Evolutionary conservation across 2,888 invertebrate genomes (phyloP).

Genomic region (Drosophila multiciliata): DNA sequence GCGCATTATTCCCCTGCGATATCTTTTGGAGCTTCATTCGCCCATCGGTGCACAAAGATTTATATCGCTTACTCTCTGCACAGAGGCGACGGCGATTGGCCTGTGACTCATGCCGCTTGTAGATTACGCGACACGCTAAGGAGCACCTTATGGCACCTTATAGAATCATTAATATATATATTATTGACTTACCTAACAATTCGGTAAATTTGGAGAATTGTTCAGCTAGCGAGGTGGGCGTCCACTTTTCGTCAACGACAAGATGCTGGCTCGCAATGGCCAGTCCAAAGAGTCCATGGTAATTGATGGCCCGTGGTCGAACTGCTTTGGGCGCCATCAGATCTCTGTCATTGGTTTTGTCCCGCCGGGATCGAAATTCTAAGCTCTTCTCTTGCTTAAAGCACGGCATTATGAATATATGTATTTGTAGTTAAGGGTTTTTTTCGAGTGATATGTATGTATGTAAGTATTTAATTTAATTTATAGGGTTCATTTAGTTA

Average conservation of each 20-base stretch:
- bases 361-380: conserved; percentile 37
- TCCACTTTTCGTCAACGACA: conserved; percentile 82
- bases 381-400: conserved; percentile 49
- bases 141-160: background rate
- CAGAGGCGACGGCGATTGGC: conserved; percentile 63
- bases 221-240: conserved; percentile 72
- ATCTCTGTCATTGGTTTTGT: conserved; percentile 43
- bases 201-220: conserved; percentile 79
- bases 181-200: conserved; percentile 75
- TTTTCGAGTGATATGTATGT: conserved; percentile 9
- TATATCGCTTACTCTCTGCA: conserved; percentile 61
- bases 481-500: background rate
- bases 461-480: background rate
- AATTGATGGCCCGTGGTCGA: conserved; percentile 71
- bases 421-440: conserved; percentile 5
- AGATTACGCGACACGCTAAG: conserved; percentile 72
- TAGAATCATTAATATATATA: background rate
- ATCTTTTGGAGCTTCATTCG: conserved; percentile 78
- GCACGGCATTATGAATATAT: conserved; percentile 56
- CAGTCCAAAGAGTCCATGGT: conserved; percentile 83
- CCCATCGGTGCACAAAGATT: conserved; percentile 77
- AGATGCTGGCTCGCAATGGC: conserved; percentile 80
- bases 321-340: conserved; percentile 76
- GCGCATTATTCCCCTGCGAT: conserved; percentile 73
- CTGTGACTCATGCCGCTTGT: conserved; percentile 70